phyloP scores from a whole-genome alignment of 1,140 invertebrate species.

The Heliconius congener region DNA sequence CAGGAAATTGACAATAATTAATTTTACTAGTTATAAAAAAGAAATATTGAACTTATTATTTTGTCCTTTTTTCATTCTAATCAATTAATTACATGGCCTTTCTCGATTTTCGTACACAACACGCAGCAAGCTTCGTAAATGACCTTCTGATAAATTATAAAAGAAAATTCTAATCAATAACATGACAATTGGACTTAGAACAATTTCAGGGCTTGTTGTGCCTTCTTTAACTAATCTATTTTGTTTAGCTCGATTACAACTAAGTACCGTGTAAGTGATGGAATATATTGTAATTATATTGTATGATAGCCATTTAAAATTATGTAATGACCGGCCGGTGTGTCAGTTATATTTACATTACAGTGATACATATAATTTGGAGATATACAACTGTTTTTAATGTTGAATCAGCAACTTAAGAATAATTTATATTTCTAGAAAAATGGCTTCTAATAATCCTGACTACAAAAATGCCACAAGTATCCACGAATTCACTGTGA shows the following conservation, averaged over 20 bases:
- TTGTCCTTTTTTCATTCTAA: too few relatives aligned
- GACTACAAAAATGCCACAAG: slow-evolving; percentile 83
- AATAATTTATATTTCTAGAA: slow-evolving; percentile 42
- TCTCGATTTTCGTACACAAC: background rate
- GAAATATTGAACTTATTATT: too few relatives aligned
- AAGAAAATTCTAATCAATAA: slow-evolving; percentile 31
- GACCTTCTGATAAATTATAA: background rate
- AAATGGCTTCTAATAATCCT: slow-evolving; percentile 66
- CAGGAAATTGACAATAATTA: too few relatives aligned
- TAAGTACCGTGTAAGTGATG: slow-evolving; percentile 61
- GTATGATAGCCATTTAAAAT: background rate
- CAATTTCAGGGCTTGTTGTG: slow-evolving; percentile 55
- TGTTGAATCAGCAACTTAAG: background rate
- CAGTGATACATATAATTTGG: background rate
- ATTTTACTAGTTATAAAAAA: too few relatives aligned
- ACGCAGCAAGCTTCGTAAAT: background rate
- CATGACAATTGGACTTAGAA: slow-evolving; percentile 65
- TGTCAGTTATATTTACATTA: slow-evolving; percentile 25
- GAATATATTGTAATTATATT: background rate
- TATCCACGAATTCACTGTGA: slow-evolving; percentile 89
- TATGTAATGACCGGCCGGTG: slow-evolving; percentile 29
- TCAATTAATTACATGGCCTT: too few relatives aligned
- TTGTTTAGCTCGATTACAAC: slow-evolving; percentile 58
- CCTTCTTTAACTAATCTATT: slow-evolving; percentile 56
- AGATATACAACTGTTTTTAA: background rate